phyloP scores from a whole-genome alignment of 2,113 vertebrate species.

The Podarcis raffonei region DNA sequence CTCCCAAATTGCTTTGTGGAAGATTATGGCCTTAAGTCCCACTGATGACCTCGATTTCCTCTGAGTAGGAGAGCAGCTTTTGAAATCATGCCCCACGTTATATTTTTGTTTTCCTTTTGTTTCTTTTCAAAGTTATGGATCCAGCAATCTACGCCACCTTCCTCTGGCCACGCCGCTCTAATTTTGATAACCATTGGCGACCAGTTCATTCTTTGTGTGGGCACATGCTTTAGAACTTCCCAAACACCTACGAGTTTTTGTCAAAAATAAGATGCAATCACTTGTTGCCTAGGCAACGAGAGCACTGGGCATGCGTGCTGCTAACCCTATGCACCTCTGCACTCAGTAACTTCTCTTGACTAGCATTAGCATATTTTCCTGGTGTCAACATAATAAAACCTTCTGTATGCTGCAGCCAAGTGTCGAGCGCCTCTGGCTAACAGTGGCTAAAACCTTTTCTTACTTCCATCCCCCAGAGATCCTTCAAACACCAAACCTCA shows the following conservation, averaged over 20 bases:
- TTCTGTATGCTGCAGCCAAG: not conserved
- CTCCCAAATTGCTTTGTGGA: not conserved
- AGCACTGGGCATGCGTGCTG: constrained; percentile 40
- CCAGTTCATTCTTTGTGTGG: constrained; percentile 58
- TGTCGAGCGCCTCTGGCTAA: not conserved
- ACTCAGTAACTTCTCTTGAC: constrained; percentile 62
- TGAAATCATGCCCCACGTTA: not conserved
- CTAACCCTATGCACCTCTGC: constrained; percentile 34
- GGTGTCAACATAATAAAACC: constrained; percentile 37
- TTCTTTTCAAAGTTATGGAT: constrained; percentile 14
- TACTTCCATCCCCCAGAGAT: not conserved
- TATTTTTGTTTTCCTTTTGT: too few relatives aligned
- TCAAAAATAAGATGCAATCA: constrained; percentile 74
- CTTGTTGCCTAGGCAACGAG: constrained; percentile 73
- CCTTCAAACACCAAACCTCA: not conserved
- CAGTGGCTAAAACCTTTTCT: not conserved
- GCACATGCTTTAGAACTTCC: constrained; percentile 63
- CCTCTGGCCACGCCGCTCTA: not conserved
- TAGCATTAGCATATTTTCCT: constrained; percentile 55
- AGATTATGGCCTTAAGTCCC: not conserved
- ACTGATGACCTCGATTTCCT: not conserved
- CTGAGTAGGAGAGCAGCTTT: not conserved
- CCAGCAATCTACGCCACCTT: not conserved
- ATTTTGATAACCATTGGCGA: not conserved
- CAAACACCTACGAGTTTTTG: constrained; percentile 71